Evolutionary conservation across 2,113 vertebrate genomes (phyloP).

Genomic region (Piprites chloris): DNA sequence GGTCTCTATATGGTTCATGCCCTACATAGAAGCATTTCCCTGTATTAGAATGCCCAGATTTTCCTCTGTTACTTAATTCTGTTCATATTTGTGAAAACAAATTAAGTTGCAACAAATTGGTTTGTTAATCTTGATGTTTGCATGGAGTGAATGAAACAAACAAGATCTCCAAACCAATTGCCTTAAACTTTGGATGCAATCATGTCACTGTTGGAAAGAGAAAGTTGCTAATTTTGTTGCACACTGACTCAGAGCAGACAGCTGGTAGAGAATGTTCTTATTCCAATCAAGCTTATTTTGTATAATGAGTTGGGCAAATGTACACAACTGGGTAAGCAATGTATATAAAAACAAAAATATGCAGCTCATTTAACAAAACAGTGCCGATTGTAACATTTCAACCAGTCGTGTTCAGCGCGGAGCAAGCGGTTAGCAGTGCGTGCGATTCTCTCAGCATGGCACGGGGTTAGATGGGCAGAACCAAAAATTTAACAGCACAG

Average conservation of each 20-base stretch:
- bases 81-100: slow-evolving; percentile 62
- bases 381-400: background rate
- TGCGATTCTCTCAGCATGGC: background rate
- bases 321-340: slow-evolving; percentile 64
- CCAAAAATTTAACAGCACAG: slow-evolving; percentile 14
- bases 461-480: background rate
- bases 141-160: slow-evolving; percentile 54
- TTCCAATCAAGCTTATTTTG: slow-evolving; percentile 67
- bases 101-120: slow-evolving; percentile 57
- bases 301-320: slow-evolving; percentile 66
- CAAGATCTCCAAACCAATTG: slow-evolving; percentile 60
- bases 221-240: slow-evolving; percentile 67
- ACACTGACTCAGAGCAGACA: slow-evolving; percentile 65
- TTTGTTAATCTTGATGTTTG: slow-evolving; percentile 63
- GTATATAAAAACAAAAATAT: slow-evolving; percentile 67
- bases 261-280: slow-evolving; percentile 67
- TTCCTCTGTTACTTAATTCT: slow-evolving; percentile 27
- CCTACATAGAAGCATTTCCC: background rate
- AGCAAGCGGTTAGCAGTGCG: background rate
- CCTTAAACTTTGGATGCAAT: slow-evolving; percentile 65
- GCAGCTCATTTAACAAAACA: slow-evolving; percentile 64
- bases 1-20: background rate
- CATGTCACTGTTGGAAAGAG: slow-evolving; percentile 54
- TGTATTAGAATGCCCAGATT: background rate
- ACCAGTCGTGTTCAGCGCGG: background rate